A percentile compares a stretch with the other conserved stretches of the same genome.
Conservation (phyloP, 2,888 invertebrate genomes). For the Notocelia uddmanniana region DNA sequence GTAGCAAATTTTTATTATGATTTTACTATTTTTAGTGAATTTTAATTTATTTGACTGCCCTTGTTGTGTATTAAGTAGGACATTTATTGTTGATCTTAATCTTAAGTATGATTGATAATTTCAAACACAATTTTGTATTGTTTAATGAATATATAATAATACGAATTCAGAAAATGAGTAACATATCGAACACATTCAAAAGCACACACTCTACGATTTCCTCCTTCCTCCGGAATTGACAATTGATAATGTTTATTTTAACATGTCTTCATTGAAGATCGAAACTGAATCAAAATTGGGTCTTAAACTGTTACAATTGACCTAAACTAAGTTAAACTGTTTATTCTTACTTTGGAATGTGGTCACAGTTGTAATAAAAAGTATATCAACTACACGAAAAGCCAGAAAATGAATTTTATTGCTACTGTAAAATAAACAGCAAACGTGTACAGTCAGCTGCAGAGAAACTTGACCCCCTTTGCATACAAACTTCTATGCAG, state of each 20-base stretch:
- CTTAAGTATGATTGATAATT: too few species aligned
- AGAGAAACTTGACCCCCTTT: too few species aligned
- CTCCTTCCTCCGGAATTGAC: neutral
- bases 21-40: too few species aligned
- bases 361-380: conserved; percentile 9
- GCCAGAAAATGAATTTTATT: neutral
- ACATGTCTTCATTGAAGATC: conserved; percentile 4
- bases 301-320: conserved; percentile 17
- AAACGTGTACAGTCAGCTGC: too few species aligned
- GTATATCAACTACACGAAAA: neutral
- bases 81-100: too few species aligned
- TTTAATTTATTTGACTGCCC: too few species aligned
- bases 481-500: too few species aligned
- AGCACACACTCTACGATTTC: neutral
- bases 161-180: neutral
- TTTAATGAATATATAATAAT: too few species aligned
- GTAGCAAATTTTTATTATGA: too few species aligned
- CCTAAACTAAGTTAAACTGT: conserved; percentile 27
- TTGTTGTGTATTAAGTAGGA: too few species aligned
- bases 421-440: neutral
- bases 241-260: conserved; percentile 21
- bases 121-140: too few species aligned
- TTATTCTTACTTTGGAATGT: conserved; percentile 9
- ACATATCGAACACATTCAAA: neutral
- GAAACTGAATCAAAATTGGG: conserved; percentile 16